These are phyloP conservation scores for Trissolcus basalis DNA, from an alignment of 1,140 invertebrate genomes.

Conservation along the genomic window DNA sequence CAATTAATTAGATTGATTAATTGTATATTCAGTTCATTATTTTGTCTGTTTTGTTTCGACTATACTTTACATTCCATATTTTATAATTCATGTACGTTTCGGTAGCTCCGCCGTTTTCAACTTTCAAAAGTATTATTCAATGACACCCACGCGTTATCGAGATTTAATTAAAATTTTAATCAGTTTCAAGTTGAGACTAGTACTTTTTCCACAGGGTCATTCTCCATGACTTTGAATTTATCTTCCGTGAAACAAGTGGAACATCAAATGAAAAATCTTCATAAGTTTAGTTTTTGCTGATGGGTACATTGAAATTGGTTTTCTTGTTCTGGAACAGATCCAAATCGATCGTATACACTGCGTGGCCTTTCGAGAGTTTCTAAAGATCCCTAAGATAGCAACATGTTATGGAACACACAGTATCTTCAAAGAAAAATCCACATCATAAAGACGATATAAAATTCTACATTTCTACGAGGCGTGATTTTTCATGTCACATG, in stretches of 20 bases:
- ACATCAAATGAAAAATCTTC: conserved; percentile 26
- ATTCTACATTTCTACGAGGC: not conserved
- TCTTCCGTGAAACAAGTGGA: conserved; percentile 31
- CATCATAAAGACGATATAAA: not conserved
- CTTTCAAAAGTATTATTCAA: too few relatives aligned
- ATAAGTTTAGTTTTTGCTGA: conserved; percentile 34
- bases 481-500: too few relatives aligned
- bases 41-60: too few relatives aligned
- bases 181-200: not conserved
- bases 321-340: conserved; percentile 32
- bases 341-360: conserved; percentile 41
- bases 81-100: too few relatives aligned
- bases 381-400: too few relatives aligned
- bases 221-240: conserved; percentile 17
- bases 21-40: too few relatives aligned
- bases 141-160: conserved; percentile 31
- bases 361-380: too few relatives aligned
- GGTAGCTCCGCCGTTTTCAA: too few relatives aligned
- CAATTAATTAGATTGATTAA: too few relatives aligned
- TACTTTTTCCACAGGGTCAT: conserved; percentile 9
- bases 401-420: conserved; percentile 14
- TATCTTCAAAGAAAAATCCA: conserved; percentile 12
- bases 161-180: conserved; percentile 36
- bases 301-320: conserved; percentile 49
- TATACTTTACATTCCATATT: too few relatives aligned